These are phyloP conservation scores for Astyanax mexicanus DNA, from an alignment of 2,797 vertebrate genomes.

Conservation along the genomic window DNA sequence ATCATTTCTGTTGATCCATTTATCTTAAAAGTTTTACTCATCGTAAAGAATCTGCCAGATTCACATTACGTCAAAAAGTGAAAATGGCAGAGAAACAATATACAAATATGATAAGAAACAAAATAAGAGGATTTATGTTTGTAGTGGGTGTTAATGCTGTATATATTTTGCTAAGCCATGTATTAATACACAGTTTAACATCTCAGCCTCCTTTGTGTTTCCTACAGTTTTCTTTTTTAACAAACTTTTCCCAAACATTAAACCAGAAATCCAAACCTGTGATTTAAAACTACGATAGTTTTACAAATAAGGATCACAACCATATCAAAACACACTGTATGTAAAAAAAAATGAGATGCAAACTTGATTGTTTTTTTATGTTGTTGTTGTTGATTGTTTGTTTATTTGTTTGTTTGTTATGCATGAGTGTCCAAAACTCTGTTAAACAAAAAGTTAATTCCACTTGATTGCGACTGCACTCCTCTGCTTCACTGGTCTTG, in stretches of 20 bases:
- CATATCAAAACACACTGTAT: conserved; percentile 28
- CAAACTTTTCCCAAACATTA: background rate
- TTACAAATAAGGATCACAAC: conserved; percentile 21
- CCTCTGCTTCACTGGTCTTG: conserved; percentile 48
- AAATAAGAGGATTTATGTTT: too few species aligned
- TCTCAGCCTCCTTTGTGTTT: conserved; percentile 2
- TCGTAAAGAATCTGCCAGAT: too few species aligned
- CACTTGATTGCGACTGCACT: conserved; percentile 56
- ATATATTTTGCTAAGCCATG: conserved; percentile 58
- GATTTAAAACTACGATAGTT: background rate
- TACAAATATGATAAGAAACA: too few species aligned
- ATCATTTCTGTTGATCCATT: too few species aligned
- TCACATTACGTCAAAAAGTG: too few species aligned
- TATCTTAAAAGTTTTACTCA: too few species aligned
- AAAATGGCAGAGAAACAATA: too few species aligned
- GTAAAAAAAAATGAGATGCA: conserved; percentile 33
- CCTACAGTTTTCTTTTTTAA: conserved; percentile 12
- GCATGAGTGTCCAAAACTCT: conserved; percentile 53
- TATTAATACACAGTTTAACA: conserved; percentile 46
- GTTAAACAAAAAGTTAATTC: conserved; percentile 65
- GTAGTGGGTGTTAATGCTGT: conserved; percentile 61
- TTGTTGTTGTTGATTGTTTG: too few species aligned
- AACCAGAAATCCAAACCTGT: too few species aligned
- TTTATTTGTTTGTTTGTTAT: background rate
- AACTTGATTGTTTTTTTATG: too few species aligned